Percentiles rank a stretch among this genome's conserved stretches.
Conservation (phyloP, 2,888 invertebrate species). For the Chrysina gloriosa region DNA sequence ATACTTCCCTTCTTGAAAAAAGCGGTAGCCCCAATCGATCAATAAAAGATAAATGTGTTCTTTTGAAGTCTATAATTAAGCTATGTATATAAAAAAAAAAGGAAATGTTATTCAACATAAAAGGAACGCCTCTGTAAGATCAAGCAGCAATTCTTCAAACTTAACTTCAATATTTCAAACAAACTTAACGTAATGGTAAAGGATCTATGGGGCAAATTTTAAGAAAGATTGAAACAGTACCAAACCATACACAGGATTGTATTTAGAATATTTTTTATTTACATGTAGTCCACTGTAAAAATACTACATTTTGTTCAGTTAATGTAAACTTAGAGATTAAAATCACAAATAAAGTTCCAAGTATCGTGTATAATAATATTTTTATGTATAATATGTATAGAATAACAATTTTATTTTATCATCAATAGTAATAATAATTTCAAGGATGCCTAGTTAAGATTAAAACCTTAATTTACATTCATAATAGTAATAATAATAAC, state of each 20-base stretch:
- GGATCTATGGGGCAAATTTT: too few relatives aligned
- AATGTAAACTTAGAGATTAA: slow-evolving; percentile 36
- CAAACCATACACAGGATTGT: slow-evolving; percentile 3
- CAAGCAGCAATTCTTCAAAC: too few relatives aligned
- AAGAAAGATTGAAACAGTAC: neutral
- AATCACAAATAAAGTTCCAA: slow-evolving; percentile 39
- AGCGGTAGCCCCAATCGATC: too few relatives aligned
- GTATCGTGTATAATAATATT: neutral
- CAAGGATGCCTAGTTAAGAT: neutral
- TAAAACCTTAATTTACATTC: neutral
- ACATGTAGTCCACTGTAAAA: slow-evolving; percentile 44
- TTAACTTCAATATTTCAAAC: too few relatives aligned
- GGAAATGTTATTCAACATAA: too few relatives aligned
- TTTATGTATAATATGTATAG: neutral
- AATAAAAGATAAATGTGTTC: too few relatives aligned
- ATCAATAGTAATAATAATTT: neutral
- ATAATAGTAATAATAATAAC: slow-evolving; percentile 4
- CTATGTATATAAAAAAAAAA: too few relatives aligned
- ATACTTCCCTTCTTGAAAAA: too few relatives aligned
- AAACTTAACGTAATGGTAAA: too few relatives aligned
- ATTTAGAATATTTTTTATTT: slow-evolving; percentile 39
- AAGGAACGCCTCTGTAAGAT: too few relatives aligned
- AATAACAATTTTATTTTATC: neutral
- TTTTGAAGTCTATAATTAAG: too few relatives aligned
- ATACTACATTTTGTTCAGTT: slow-evolving; percentile 42